phyloP scores from a whole-genome alignment of 1,140 invertebrate genomes.

The Geopemphigus sp. region DNA sequence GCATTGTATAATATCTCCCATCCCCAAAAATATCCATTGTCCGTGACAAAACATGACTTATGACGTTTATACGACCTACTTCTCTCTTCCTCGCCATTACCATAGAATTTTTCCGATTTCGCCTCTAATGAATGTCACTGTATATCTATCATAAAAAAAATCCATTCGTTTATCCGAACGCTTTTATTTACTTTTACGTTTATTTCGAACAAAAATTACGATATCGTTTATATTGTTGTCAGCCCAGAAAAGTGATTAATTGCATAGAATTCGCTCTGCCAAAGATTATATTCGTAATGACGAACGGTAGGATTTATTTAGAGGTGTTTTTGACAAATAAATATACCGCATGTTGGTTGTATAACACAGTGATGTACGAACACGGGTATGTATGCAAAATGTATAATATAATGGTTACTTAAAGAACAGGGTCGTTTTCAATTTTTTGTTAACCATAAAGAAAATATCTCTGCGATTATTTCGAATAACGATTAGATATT shows the following conservation, averaged over 20 bases:
- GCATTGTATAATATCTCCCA: constrained; percentile 31
- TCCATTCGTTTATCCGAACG: not conserved
- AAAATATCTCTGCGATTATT: too few relatives aligned
- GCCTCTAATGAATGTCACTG: constrained; percentile 16
- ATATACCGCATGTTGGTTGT: not conserved
- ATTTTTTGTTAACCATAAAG: not conserved
- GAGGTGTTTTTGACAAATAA: constrained; percentile 12
- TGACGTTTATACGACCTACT: constrained; percentile 31
- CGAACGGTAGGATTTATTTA: not conserved
- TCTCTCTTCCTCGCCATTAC: not conserved
- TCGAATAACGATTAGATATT: too few relatives aligned
- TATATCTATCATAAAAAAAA: not conserved
- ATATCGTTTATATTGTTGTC: not conserved
- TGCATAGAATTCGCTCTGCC: not conserved
- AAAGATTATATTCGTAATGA: constrained; percentile 9
- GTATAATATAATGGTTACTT: not conserved
- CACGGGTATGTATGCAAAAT: not conserved
- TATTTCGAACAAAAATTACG: constrained; percentile 14
- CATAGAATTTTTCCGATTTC: constrained; percentile 21
- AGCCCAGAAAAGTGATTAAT: not conserved
- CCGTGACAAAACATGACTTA: constrained; percentile 45
- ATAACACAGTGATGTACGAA: not conserved
- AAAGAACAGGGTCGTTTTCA: not conserved
- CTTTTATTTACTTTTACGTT: not conserved
- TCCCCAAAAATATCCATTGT: constrained; percentile 27